These are phyloP conservation scores for Lycocerus yunnanus DNA, from an alignment of 2,888 invertebrate genomes.

Conservation along the genomic window DNA sequence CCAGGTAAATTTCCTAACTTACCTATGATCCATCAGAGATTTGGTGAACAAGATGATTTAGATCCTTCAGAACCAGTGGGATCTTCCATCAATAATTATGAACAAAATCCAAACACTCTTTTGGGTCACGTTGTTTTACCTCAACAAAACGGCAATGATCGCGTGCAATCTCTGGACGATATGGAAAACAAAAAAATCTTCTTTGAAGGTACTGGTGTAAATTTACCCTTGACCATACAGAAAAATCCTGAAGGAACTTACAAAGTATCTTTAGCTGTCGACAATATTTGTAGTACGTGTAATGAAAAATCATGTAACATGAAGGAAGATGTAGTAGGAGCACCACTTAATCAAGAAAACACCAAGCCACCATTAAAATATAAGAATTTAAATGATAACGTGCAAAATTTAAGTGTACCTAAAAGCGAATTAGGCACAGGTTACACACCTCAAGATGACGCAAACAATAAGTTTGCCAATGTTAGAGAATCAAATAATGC, in stretches of 20 bases:
- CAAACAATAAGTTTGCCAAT: background rate
- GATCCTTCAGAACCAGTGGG: background rate
- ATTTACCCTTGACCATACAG: slow-evolving; percentile 50
- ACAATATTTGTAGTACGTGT: slow-evolving; percentile 47
- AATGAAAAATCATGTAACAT: background rate
- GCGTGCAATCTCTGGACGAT: background rate
- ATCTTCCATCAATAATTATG: background rate
- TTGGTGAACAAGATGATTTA: background rate
- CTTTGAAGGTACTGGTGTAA: slow-evolving; percentile 51
- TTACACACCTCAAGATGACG: background rate
- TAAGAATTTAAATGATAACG: background rate
- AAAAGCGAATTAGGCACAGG: background rate
- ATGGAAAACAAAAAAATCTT: slow-evolving; percentile 35
- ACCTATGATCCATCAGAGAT: background rate
- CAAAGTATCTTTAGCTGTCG: slow-evolving; percentile 50
- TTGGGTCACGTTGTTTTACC: background rate
- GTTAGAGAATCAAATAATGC: background rate
- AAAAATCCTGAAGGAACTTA: slow-evolving; percentile 47
- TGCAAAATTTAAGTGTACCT: background rate
- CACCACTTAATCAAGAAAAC: background rate
- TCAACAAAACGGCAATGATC: background rate
- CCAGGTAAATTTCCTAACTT: background rate
- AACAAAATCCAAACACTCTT: background rate
- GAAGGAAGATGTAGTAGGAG: background rate
- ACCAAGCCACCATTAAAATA: background rate